Evolutionary conservation across 2,797 vertebrate genomes (phyloP).

Genomic region (Petrocephalus schoutedeni): DNA sequence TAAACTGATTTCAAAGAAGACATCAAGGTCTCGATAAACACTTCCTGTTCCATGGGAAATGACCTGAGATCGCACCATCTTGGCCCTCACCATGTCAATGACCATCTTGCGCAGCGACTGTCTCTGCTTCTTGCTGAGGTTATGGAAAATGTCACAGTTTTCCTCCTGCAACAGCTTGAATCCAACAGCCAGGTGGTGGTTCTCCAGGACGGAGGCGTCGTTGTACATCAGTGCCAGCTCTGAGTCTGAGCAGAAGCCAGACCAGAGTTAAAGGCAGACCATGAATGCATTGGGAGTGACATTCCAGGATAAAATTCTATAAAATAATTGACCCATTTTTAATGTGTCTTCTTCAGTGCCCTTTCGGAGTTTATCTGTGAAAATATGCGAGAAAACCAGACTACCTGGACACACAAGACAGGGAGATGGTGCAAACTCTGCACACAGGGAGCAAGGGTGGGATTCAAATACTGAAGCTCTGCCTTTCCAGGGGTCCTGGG

Average conservation of each 20-base stretch:
- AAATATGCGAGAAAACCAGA: background rate
- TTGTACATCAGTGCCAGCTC: conserved; percentile 92
- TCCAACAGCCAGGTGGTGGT: conserved; percentile 86
- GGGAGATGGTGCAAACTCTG: background rate
- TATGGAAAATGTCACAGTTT: conserved; percentile 86
- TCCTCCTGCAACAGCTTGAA: conserved; percentile 89
- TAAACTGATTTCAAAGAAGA: background rate
- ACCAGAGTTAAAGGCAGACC: background rate
- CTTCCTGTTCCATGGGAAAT: background rate
- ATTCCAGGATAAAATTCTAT: background rate
- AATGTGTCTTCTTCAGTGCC: background rate
- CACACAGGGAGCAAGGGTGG: background rate
- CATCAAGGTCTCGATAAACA: background rate
- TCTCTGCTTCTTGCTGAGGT: conserved; percentile 79
- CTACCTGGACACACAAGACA: background rate
- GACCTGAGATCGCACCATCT: background rate
- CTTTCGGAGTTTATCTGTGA: background rate
- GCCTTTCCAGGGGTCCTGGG: background rate
- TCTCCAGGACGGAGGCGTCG: conserved; percentile 82
- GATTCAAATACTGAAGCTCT: background rate
- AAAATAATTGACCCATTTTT: background rate
- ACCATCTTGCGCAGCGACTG: conserved; percentile 83
- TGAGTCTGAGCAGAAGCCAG: conserved; percentile 63
- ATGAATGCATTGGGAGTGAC: background rate
- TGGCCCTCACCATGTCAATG: conserved; percentile 79